Conservation (phyloP, 2,888 invertebrate species). For the Hemaris fuciformis region DNA sequence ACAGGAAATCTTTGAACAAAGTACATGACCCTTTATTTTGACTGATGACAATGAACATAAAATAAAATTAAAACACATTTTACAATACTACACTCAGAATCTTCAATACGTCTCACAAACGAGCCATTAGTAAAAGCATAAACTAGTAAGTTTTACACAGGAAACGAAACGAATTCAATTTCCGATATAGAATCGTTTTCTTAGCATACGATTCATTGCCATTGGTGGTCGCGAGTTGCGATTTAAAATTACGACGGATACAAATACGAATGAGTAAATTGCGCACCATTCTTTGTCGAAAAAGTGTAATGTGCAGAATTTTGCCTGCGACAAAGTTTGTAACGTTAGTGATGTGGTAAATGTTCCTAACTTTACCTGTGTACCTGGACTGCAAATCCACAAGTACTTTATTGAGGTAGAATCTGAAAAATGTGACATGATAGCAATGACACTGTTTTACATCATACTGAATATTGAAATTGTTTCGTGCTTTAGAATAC, state of each 20-base stretch:
- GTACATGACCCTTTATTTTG: no score
- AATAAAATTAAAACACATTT: no score
- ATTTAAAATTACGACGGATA: slow-evolving; percentile 32
- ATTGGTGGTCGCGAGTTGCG: slow-evolving; percentile 20
- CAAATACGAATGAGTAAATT: slow-evolving; percentile 29
- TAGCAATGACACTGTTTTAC: no score
- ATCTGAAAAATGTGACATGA: neutral
- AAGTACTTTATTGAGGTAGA: neutral
- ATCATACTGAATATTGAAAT: no score
- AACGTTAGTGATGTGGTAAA: neutral
- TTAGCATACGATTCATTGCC: slow-evolving; percentile 33
- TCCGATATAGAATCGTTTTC: slow-evolving; percentile 39
- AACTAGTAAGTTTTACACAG: slow-evolving; percentile 15
- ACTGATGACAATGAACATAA: no score
- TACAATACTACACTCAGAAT: neutral
- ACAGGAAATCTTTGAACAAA: no score
- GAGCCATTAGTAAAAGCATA: slow-evolving; percentile 4
- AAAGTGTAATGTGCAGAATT: slow-evolving; percentile 52
- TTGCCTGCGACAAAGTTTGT: slow-evolving; percentile 61
- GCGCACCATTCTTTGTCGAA: slow-evolving; percentile 40
- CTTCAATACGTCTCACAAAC: neutral
- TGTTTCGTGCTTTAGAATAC: no score
- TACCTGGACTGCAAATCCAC: neutral
- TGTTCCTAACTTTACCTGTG: neutral
- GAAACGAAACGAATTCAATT: slow-evolving; percentile 38